A percentile compares a stretch with the other conserved stretches of the same genome.
These are phyloP conservation scores for Thalassophryne amazonica DNA, from an alignment of 2,797 vertebrate genomes.

Conservation along the genomic window DNA sequence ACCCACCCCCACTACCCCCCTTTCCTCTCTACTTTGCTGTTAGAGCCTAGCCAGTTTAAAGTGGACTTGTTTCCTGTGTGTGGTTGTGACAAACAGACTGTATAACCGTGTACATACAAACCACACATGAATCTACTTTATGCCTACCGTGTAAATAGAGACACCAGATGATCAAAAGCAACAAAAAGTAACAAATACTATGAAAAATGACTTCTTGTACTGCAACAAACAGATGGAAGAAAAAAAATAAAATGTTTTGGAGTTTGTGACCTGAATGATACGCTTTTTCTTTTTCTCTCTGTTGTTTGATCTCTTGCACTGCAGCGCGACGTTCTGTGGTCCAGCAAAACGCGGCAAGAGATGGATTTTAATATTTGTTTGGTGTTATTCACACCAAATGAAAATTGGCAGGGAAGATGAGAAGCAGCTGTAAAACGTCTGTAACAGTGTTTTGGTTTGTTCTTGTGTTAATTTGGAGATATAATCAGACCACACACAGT, in stretches of 20 bases:
- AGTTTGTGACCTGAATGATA: constrained; percentile 79
- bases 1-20: not conserved
- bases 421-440: constrained; percentile 58
- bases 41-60: constrained; percentile 68
- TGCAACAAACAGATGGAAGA: constrained; percentile 72
- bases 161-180: constrained; percentile 81
- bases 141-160: constrained; percentile 82
- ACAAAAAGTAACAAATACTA: constrained; percentile 78
- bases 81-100: constrained; percentile 62
- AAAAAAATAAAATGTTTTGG: constrained; percentile 79
- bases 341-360: constrained; percentile 30
- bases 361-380: constrained; percentile 44
- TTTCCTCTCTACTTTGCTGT: constrained; percentile 50
- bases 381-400: constrained; percentile 56
- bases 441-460: constrained; percentile 56
- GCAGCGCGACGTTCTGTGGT: constrained; percentile 28
- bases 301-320: constrained; percentile 39
- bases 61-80: constrained; percentile 66
- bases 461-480: constrained; percentile 66
- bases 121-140: constrained; percentile 76
- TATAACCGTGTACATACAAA: constrained; percentile 79
- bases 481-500: constrained; percentile 58
- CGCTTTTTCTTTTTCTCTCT: constrained; percentile 59
- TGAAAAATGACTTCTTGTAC: constrained; percentile 80
- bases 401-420: constrained; percentile 35